Conservation (phyloP, 2,888 invertebrate species). For the Scotopteryx bipunctaria region DNA sequence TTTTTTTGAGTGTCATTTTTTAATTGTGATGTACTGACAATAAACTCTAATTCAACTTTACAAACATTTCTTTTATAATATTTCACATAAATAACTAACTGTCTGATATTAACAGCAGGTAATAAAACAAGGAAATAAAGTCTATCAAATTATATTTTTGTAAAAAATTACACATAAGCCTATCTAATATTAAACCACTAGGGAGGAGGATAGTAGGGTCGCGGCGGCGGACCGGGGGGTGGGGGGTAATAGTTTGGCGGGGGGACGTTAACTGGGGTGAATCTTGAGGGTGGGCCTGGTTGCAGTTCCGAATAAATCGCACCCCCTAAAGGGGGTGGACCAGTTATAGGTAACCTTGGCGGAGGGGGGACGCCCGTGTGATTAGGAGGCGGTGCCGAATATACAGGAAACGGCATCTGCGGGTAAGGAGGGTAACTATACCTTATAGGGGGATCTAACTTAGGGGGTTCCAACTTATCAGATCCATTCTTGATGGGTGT, state of each 20-base stretch:
- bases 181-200: conserved; percentile 54
- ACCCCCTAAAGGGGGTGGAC: conserved; percentile 52
- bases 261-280: conserved; percentile 67
- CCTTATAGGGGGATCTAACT: conserved; percentile 61
- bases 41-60: conserved; percentile 47
- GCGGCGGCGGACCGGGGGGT: conserved; percentile 61
- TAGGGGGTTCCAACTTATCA: conserved; percentile 64
- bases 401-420: conserved; percentile 73
- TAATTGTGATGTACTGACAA: conserved; percentile 51
- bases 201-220: conserved; percentile 75
- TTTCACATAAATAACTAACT: not conserved
- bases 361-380: conserved; percentile 45
- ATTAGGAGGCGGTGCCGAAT: conserved; percentile 64
- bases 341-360: conserved; percentile 68
- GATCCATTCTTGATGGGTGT: conserved; percentile 75
- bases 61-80: conserved; percentile 13
- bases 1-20: conserved; percentile 29
- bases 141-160: conserved; percentile 67
- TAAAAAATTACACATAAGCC: conserved; percentile 66
- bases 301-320: conserved; percentile 71
- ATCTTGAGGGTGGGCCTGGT: conserved; percentile 56
- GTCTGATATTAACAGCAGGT: not conserved
- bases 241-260: conserved; percentile 69
- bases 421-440: conserved; percentile 63
- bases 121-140: conserved; percentile 43